These are phyloP conservation scores for Gallinago media DNA, from an alignment of 2,113 vertebrate genomes.

Conservation along the genomic window DNA sequence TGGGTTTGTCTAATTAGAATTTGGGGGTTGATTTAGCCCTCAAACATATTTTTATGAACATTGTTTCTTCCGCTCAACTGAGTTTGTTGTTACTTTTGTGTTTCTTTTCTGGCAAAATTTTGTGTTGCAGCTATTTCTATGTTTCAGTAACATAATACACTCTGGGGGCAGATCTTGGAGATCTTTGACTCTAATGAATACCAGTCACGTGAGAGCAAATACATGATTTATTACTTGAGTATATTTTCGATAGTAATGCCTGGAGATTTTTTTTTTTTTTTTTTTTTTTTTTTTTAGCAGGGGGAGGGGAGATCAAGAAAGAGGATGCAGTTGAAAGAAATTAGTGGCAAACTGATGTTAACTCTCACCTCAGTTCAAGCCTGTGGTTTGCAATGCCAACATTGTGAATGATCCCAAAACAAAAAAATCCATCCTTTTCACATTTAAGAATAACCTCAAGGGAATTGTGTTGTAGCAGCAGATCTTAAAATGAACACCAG, in stretches of 20 bases:
- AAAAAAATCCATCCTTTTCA: conserved; percentile 34
- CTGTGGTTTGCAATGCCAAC: conserved; percentile 13
- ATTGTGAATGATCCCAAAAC: conserved; percentile 23
- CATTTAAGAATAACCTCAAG: neutral
- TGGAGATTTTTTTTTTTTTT: neutral
- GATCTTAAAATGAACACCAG: conserved; percentile 52
- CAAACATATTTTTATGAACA: conserved; percentile 67
- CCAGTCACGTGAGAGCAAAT: conserved; percentile 58
- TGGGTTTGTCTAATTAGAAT: conserved; percentile 68
- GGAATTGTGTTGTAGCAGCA: conserved; percentile 21
- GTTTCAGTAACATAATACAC: conserved; percentile 72
- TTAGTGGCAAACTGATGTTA: conserved; percentile 22
- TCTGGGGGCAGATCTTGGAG: conserved; percentile 55
- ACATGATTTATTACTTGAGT: conserved; percentile 64
- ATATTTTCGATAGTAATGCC: conserved; percentile 36
- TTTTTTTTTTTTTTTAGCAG: neutral
- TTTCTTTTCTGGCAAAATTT: conserved; percentile 54
- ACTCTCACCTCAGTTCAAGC: conserved; percentile 24
- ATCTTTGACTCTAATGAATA: conserved; percentile 61
- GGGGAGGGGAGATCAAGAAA: neutral
- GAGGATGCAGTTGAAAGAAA: conserved; percentile 26
- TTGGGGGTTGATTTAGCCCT: conserved; percentile 27
- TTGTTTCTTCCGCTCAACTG: conserved; percentile 67
- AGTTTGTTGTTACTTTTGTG: conserved; percentile 66
- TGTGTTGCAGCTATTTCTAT: conserved; percentile 65